Conservation (phyloP, 2,797 vertebrate genomes). For the Molossus alvarezi region DNA sequence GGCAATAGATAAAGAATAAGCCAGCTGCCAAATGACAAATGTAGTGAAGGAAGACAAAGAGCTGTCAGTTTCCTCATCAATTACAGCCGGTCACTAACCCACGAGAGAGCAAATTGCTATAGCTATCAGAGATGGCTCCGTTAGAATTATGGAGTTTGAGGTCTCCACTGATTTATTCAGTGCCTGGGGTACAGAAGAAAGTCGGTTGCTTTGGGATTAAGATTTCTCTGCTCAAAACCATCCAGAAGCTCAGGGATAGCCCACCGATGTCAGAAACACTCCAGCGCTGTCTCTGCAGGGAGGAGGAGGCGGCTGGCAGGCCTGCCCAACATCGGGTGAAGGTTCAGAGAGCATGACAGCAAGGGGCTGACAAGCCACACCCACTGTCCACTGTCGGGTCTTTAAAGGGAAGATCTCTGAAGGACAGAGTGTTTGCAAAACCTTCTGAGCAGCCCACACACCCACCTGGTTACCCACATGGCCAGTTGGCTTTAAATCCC, state of each 20-base stretch:
- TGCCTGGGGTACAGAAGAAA: neutral
- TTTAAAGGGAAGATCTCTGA: neutral
- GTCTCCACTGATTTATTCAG: slow-evolving; percentile 72
- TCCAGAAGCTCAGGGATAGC: slow-evolving; percentile 5
- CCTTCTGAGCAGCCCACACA: neutral
- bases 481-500: neutral
- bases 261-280: slow-evolving; percentile 3
- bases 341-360: neutral
- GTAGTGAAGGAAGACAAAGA: slow-evolving; percentile 66
- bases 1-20: slow-evolving; percentile 76
- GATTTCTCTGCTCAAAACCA: slow-evolving; percentile 51
- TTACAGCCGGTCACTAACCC: slow-evolving; percentile 66
- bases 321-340: neutral
- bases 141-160: slow-evolving; percentile 61
- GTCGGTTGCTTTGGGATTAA: slow-evolving; percentile 24
- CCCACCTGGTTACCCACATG: neutral
- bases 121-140: neutral
- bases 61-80: slow-evolving; percentile 75
- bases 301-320: neutral
- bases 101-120: neutral
- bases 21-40: slow-evolving; percentile 82
- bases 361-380: accelerated
- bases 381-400: neutral
- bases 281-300: neutral
- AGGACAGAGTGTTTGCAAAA: accelerated